phyloP scores from a whole-genome alignment of 2,797 vertebrate species.

The Cyclura pinguis region DNA sequence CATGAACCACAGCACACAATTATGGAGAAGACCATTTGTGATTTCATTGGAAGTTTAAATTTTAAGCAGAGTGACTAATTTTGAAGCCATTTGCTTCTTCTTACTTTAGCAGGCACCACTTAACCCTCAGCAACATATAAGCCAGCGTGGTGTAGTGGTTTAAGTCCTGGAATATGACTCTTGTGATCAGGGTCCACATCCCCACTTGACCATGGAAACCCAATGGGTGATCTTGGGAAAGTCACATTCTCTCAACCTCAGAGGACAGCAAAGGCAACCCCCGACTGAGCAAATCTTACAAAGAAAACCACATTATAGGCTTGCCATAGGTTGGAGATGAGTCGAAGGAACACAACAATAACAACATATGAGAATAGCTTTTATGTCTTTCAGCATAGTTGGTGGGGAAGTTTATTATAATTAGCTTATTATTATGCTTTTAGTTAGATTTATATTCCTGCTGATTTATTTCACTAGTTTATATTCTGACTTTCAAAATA shows the following conservation, averaged over 20 bases:
- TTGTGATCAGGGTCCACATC: no score
- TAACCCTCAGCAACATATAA: not conserved
- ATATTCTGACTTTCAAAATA: not conserved
- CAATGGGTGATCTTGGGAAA: no score
- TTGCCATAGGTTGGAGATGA: no score
- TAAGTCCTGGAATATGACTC: no score
- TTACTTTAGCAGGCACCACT: not conserved
- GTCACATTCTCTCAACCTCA: no score
- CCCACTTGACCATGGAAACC: no score
- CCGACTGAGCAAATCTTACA: no score
- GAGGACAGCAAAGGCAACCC: no score
- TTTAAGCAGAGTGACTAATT: constrained; percentile 55
- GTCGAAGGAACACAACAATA: no score
- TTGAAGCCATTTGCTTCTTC: constrained; percentile 12
- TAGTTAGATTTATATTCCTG: not conserved
- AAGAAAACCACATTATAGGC: no score
- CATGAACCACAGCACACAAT: constrained; percentile 45
- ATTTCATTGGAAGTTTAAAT: constrained; percentile 53
- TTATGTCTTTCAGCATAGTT: not conserved
- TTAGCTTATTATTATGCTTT: constrained; percentile 4
- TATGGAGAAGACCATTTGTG: constrained; percentile 53
- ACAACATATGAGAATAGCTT: constrained; percentile 30
- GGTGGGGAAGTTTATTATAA: constrained; percentile 32
- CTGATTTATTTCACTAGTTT: not conserved
- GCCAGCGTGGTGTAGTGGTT: no score